These are phyloP conservation scores for Pseudachorutes palmiensis DNA, from an alignment of 1,140 invertebrate genomes.

Conservation along the genomic window DNA sequence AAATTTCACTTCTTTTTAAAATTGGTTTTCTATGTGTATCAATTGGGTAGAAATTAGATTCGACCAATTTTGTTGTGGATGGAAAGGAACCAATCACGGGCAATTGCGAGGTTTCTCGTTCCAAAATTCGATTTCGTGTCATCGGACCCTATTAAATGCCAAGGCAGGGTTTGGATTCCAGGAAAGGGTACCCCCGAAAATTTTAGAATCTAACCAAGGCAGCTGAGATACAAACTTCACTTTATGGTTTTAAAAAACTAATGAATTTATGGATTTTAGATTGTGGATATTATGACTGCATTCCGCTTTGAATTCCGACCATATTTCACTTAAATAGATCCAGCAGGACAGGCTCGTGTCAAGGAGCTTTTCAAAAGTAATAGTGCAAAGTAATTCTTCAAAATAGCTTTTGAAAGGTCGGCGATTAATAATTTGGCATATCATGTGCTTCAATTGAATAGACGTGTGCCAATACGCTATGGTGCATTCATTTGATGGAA, in stretches of 20 bases:
- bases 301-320: not conserved
- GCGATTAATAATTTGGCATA: too few species aligned
- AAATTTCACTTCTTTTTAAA: too few species aligned
- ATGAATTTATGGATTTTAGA: not conserved
- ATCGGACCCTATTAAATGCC: not conserved
- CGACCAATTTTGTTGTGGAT: conserved; percentile 15
- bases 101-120: conserved; percentile 19
- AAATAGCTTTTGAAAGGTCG: too few species aligned
- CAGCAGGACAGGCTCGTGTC: not conserved
- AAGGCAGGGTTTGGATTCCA: too few species aligned
- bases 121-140: conserved; percentile 3
- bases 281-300: not conserved
- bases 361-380: too few species aligned
- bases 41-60: not conserved
- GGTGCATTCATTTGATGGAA: too few species aligned
- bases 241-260: too few species aligned
- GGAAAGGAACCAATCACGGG: conserved; percentile 21
- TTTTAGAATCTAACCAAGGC: too few species aligned
- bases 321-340: not conserved
- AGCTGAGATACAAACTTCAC: not conserved
- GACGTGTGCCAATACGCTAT: too few species aligned
- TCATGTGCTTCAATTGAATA: too few species aligned
- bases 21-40: not conserved
- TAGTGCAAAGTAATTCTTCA: too few species aligned
- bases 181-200: too few species aligned